Evolutionary conservation across 2,113 vertebrate species (phyloP).

Genomic region (Leptocoma aspasia): DNA sequence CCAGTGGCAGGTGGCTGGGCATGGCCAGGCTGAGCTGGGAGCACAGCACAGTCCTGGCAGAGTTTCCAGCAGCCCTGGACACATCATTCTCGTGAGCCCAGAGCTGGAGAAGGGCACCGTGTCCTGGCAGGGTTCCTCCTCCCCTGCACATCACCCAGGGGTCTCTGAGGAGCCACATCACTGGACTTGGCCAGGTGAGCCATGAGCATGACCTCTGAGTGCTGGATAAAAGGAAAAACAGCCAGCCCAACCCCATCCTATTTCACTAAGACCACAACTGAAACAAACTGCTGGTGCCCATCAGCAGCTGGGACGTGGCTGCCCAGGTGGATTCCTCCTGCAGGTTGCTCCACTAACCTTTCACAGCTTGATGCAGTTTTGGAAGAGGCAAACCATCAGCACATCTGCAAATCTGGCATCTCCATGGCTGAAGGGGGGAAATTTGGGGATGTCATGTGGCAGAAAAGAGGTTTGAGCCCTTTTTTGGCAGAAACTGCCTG

Average conservation of each 20-base stretch:
- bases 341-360: background rate
- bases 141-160: fast-evolving
- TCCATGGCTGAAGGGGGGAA: background rate
- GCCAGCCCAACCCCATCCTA: background rate
- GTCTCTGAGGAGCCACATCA: background rate
- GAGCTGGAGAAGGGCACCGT: no score
- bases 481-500: background rate
- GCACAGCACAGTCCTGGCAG: fast-evolving
- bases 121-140: background rate
- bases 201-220: fast-evolving
- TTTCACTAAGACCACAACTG: fast-evolving
- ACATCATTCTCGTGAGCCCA: fast-evolving
- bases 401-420: background rate
- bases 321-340: background rate
- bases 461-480: background rate
- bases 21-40: background rate
- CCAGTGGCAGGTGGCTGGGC: background rate
- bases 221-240: background rate
- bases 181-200: background rate
- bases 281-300: fast-evolving
- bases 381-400: background rate
- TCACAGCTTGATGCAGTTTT: background rate
- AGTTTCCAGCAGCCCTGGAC: background rate
- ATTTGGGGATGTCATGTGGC: background rate
- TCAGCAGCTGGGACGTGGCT: background rate